A percentile compares a stretch with the other conserved stretches of the same genome.
Conservation (phyloP, 2,797 vertebrate species). For the Arrhamphus sclerolepis region DNA sequence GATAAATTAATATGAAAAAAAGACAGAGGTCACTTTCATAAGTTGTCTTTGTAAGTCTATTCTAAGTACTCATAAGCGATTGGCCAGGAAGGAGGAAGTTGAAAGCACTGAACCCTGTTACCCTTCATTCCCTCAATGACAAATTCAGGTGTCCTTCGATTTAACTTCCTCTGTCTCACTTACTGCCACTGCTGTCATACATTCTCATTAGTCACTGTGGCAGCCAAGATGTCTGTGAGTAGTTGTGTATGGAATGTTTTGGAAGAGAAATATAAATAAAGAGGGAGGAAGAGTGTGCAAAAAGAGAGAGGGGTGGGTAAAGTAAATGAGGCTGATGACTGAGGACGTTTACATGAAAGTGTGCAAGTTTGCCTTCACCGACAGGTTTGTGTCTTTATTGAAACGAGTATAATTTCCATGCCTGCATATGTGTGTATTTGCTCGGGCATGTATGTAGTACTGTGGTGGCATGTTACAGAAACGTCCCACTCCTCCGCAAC, state of each 20-base stretch:
- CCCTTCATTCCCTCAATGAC: conserved; percentile 71
- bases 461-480: too few relatives aligned
- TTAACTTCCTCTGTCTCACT: conserved; percentile 68
- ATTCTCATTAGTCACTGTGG: conserved; percentile 70
- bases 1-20: conserved; percentile 31
- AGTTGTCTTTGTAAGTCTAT: conserved; percentile 14
- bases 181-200: conserved; percentile 61
- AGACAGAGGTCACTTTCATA: conserved; percentile 52
- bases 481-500: too few relatives aligned
- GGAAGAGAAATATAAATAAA: conserved; percentile 24
- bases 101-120: conserved; percentile 48
- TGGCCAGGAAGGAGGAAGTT: conserved; percentile 49
- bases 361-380: too few relatives aligned
- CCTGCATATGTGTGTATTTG: too few relatives aligned
- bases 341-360: too few relatives aligned
- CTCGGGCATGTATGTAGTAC: too few relatives aligned
- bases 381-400: too few relatives aligned
- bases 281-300: background rate
- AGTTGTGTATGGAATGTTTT: conserved; percentile 22
- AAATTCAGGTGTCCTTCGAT: conserved; percentile 68
- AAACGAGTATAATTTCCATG: too few relatives aligned
- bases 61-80: conserved; percentile 53
- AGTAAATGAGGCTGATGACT: background rate
- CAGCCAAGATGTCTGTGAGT: conserved; percentile 36
- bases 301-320: background rate